Evolutionary conservation across 2,888 invertebrate species (phyloP), one percentile per base, ranked within the genome.

Genomic region (Venusia cambrica): DNA sequence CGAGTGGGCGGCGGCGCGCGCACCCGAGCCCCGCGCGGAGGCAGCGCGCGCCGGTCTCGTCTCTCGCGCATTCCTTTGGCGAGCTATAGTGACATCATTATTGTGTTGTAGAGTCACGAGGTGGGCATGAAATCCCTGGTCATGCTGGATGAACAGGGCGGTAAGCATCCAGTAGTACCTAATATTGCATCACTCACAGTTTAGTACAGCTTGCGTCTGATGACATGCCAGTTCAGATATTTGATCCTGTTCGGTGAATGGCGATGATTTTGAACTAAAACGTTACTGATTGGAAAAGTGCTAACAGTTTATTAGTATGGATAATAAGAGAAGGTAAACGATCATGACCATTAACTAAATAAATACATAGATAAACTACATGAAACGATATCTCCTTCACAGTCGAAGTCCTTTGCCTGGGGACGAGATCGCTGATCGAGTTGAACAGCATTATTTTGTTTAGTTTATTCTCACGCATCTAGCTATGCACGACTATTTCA

Each of bases 101-200:
- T 87, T 88, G 87, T 88, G 87, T 93, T 95, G 92, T 95, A 98
- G 98, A 97, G 97, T 92, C 97, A 98, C 93, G 98, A 98, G 92
- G 98, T 97, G 89, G 98, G 98, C 90, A 98, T 98, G 93, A 96
- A 96, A 92, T 96, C 97, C 90, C 94, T 98, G 92, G 98, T 98
- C 90, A 97, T 97, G 94, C 94, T 98, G 94, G 98, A 98, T 93
- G 98, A 98, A 92, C 98, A 98, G 95, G 98, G 98, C 95, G 97
- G 97, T 98, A 96, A 97, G 96, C 92, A 92, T 92, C 89, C 88
- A 87, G 83, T 85, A 87, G 85, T 73, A 79, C 70, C 70, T 70
- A 70, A 66, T 83, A 76, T 70, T 81, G 83, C 79, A 83, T 83
- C 81, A 83, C 73, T 73, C 81, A 79, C 75, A 76, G 73, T 69